Conservation (phyloP, 2,888 invertebrate genomes). For the Actias luna region DNA sequence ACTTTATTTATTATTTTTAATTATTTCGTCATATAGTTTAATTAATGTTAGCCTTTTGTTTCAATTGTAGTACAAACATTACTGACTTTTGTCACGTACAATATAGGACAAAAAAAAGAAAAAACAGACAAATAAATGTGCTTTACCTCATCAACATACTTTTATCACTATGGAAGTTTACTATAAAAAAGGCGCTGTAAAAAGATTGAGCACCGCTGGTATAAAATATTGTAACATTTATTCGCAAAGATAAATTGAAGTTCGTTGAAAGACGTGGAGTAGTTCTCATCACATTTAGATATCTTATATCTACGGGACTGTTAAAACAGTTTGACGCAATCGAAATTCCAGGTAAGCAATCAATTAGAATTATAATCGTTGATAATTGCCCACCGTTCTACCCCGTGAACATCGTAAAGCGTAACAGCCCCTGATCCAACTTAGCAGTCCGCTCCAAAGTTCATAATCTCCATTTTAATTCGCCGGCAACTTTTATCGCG, state of each 20-base stretch:
- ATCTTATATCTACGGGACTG: background rate
- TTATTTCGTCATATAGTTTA: too few relatives aligned
- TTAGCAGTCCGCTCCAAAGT: slow-evolving; percentile 40
- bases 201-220: too few relatives aligned
- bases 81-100: too few relatives aligned
- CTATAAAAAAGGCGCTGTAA: too few relatives aligned
- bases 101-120: too few relatives aligned
- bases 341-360: background rate
- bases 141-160: too few relatives aligned
- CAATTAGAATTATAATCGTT: background rate
- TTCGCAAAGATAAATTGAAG: background rate
- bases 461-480: slow-evolving; percentile 63
- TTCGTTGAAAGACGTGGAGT: background rate
- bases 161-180: too few relatives aligned
- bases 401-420: slow-evolving; percentile 28
- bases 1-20: too few relatives aligned
- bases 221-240: too few relatives aligned
- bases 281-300: background rate
- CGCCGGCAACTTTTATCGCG: slow-evolving; percentile 54
- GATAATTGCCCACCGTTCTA: background rate
- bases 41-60: too few relatives aligned
- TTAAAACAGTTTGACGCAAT: background rate
- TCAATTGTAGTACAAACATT: too few relatives aligned
- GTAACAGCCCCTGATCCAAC: slow-evolving; percentile 37
- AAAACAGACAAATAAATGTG: too few relatives aligned